Evolutionary conservation across 2,888 invertebrate species (phyloP), one percentile per base, ranked within the genome.

Genomic region (Esperia sulphurella): DNA sequence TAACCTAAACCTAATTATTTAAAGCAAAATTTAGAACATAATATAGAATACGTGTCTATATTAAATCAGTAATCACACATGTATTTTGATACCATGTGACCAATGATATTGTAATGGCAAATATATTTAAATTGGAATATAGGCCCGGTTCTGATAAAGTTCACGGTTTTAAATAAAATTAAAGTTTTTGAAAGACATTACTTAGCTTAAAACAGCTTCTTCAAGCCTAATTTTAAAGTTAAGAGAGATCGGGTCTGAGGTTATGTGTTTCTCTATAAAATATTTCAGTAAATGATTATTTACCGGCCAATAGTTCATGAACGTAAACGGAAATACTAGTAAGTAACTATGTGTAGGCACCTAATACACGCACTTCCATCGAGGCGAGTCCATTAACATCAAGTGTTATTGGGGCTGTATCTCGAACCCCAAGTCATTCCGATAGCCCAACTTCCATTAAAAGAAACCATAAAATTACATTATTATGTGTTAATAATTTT

Each of bases 401-500:
- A 73, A 68, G 76, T 75, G 73, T 85, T 85, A 87, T 84, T 75
- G 74, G 67, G 72, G 79, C 73, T 71, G 65, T 82, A 81, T 83
- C 80, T 77, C 71, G 71, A 69, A 59, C 80, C 76, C 75, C 71
- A 65, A 68, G 68, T 71, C 71, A 71, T 71, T 73, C 68, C 67
- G 79, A 86, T 83, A 79, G 79, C 84, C 79, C 75, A 72, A 68
- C 70, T 85, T 85, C 83, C 86, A 87, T 88, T 87, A 88, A 84
- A 83, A 84, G 83, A 77, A 83, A 75, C 75, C 79, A 84, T 89
- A 88, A 88, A 89, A 83, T 83, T 77, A 80, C 83, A 83, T 86
- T 86, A 89, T 88, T 87, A 89, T 86, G 87, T 89, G 88, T 88
- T 86, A 87, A 87, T 87, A 88, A 85, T 84, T 87, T 83, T 73